Evolutionary conservation across 2,888 invertebrate genomes (phyloP).

Genomic region (Apocheima hispidaria): DNA sequence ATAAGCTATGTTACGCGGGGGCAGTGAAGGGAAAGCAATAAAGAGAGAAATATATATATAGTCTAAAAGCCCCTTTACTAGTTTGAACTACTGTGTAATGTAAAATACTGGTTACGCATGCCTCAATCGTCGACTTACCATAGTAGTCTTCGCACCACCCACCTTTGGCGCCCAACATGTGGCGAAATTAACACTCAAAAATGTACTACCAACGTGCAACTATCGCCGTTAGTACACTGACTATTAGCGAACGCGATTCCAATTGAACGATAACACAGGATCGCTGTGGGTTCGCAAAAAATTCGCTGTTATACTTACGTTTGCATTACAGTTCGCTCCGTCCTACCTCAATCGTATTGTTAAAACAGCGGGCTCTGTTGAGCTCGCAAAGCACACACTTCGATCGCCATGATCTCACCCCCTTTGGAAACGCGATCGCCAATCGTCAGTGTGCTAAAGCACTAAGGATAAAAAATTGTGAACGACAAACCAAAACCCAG

Average conservation of each 20-base stretch:
- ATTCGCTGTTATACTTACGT: neutral
- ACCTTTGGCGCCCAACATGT: conserved; percentile 61
- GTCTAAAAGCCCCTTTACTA: conserved; percentile 18
- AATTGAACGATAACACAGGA: neutral
- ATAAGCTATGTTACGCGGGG: neutral
- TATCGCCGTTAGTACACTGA: conserved; percentile 29
- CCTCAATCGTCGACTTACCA: conserved; percentile 47
- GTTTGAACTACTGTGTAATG: conserved; percentile 37
- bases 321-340: neutral
- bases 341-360: neutral
- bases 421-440: neutral
- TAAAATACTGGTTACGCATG: conserved; percentile 46
- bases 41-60: neutral
- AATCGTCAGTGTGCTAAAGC: conserved; percentile 6
- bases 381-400: neutral
- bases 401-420: neutral
- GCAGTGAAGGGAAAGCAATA: neutral
- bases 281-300: neutral
- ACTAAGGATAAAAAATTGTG: conserved; percentile 42
- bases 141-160: conserved; percentile 37
- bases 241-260: neutral
- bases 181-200: conserved; percentile 56
- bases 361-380: neutral
- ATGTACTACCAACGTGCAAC: conserved; percentile 61
- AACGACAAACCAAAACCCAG: conserved; percentile 48